These are phyloP conservation scores for Columba janthina DNA, from an alignment of 2,113 vertebrate genomes.

Conservation along the genomic window DNA sequence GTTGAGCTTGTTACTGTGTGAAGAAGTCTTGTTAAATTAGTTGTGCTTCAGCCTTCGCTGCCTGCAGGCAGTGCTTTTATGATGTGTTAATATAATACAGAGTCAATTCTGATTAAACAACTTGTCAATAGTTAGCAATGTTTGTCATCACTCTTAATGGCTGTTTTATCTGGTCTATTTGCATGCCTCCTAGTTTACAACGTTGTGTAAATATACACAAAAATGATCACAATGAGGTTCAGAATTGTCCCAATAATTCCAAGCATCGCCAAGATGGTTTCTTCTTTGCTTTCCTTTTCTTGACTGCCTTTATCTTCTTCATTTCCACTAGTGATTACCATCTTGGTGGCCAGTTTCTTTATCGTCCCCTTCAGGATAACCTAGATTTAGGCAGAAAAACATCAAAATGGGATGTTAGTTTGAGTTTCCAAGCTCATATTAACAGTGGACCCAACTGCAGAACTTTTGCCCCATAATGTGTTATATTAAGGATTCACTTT, in stretches of 20 bases:
- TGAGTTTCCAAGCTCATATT: background rate
- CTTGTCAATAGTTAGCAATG: slow-evolving; percentile 32
- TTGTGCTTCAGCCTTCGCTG: slow-evolving; percentile 76
- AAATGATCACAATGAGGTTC: slow-evolving; percentile 96
- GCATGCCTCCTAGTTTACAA: slow-evolving; percentile 74
- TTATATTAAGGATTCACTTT: background rate
- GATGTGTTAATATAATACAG: slow-evolving; percentile 63
- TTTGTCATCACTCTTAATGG: slow-evolving; percentile 44
- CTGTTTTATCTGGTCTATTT: slow-evolving; percentile 5
- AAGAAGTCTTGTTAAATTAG: slow-evolving; percentile 69
- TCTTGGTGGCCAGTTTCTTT: slow-evolving; percentile 91
- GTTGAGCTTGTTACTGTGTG: slow-evolving; percentile 51
- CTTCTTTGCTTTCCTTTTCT: slow-evolving; percentile 95
- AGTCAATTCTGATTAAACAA: slow-evolving; percentile 55
- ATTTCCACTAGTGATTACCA: slow-evolving; percentile 92
- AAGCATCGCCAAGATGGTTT: slow-evolving; percentile 94
- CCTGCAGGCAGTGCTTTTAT: slow-evolving; percentile 35
- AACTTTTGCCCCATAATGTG: background rate
- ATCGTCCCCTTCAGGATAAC: slow-evolving; percentile 84
- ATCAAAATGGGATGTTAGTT: background rate
- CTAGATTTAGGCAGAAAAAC: slow-evolving; percentile 73
- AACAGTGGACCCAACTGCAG: background rate
- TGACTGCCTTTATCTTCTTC: slow-evolving; percentile 93
- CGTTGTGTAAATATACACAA: slow-evolving; percentile 98
- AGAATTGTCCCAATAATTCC: slow-evolving; percentile 97